Conservation (phyloP, 2,888 invertebrate species). For the Standfussiana lucernea region DNA sequence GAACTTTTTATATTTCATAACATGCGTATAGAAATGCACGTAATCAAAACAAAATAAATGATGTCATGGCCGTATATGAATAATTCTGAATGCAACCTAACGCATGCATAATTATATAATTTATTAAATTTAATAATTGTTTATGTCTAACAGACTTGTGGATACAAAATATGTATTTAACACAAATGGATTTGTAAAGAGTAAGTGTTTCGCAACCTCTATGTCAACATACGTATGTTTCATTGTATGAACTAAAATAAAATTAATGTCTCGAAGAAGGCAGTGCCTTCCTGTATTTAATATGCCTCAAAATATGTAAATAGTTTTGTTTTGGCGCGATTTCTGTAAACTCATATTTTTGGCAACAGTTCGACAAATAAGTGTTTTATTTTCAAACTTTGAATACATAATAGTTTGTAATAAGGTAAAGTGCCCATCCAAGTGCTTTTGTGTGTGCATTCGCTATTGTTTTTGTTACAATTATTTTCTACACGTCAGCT, state of each 20-base stretch:
- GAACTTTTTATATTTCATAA: background rate
- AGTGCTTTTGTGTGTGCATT: background rate
- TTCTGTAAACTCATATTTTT: background rate
- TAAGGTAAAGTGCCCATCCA: background rate
- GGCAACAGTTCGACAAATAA: background rate
- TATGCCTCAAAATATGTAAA: background rate
- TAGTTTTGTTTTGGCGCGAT: background rate
- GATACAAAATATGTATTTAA: background rate
- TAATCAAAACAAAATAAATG: conserved; percentile 26
- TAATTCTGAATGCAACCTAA: conserved; percentile 15
- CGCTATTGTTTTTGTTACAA: background rate
- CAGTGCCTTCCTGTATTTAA: background rate
- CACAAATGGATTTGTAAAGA: background rate
- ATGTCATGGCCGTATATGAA: conserved; percentile 40
- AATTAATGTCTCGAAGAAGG: background rate
- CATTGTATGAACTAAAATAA: background rate
- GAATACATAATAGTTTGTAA: background rate
- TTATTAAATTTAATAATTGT: conserved; percentile 8
- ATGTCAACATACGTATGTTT: too few relatives aligned
- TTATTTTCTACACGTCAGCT: background rate
- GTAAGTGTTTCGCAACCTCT: background rate
- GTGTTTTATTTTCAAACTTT: background rate
- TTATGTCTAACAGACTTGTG: background rate
- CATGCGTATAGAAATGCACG: background rate
- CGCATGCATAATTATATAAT: background rate